Percentiles rank a stretch among this genome's conserved stretches.
Conservation (phyloP, 2,797 vertebrate species). For the Jordanella pulchra region DNA sequence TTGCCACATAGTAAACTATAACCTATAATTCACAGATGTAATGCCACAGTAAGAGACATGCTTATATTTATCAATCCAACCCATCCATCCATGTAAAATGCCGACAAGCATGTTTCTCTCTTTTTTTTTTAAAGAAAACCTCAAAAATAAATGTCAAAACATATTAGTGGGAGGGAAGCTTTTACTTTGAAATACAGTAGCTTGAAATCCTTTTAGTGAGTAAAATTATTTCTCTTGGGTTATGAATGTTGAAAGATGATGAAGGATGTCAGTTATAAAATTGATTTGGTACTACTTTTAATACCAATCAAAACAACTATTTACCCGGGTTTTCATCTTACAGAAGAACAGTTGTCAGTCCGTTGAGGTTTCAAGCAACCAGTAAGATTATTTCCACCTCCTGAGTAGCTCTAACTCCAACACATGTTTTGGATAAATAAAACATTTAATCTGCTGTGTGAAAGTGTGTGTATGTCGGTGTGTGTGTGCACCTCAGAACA, state of each 20-base stretch:
- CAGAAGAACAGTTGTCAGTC: slow-evolving; percentile 12
- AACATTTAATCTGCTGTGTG: slow-evolving; percentile 57
- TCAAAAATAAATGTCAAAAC: background rate
- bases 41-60: background rate
- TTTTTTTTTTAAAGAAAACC: background rate
- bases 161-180: background rate
- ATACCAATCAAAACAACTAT: background rate
- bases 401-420: slow-evolving; percentile 42
- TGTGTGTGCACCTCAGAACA: slow-evolving; percentile 47
- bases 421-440: slow-evolving; percentile 55
- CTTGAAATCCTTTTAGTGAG: background rate
- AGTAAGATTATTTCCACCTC: slow-evolving; percentile 39
- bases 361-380: slow-evolving; percentile 23
- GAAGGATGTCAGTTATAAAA: background rate
- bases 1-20: too few species aligned
- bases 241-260: background rate
- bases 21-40: background rate
- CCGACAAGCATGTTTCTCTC: background rate
- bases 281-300: background rate
- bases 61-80: background rate
- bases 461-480: slow-evolving; percentile 16
- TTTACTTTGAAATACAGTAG: background rate
- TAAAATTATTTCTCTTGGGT: background rate
- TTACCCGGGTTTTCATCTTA: slow-evolving; percentile 4
- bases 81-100: background rate